phyloP scores from a whole-genome alignment of 2,797 vertebrate species.

The Pseudochaenichthys georgianus region DNA sequence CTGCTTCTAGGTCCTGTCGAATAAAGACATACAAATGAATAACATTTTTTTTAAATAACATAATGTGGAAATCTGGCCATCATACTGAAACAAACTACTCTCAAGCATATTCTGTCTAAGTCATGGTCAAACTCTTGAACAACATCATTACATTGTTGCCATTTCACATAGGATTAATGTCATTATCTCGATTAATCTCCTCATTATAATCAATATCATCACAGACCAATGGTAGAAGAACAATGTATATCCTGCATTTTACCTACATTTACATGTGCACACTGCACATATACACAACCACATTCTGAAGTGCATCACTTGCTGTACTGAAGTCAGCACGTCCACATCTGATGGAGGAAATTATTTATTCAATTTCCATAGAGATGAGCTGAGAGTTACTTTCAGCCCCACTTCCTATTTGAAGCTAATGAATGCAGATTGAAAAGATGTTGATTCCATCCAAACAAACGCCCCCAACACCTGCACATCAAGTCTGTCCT shows the following conservation, averaged over 20 bases:
- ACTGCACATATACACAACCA: neutral
- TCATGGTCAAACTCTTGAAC: slow-evolving; percentile 21
- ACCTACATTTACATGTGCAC: neutral
- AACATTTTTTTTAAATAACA: no score
- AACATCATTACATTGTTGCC: slow-evolving; percentile 31
- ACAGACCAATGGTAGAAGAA: slow-evolving; percentile 29
- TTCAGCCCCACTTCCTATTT: slow-evolving; percentile 64
- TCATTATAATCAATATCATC: slow-evolving; percentile 53
- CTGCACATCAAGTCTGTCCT: slow-evolving; percentile 65
- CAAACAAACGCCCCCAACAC: slow-evolving; percentile 68
- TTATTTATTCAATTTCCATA: slow-evolving; percentile 76
- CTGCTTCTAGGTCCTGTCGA: no score
- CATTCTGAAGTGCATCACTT: slow-evolving; percentile 11
- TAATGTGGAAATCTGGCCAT: neutral
- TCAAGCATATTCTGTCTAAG: neutral
- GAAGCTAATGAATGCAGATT: slow-evolving; percentile 77
- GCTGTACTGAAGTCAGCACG: slow-evolving; percentile 27
- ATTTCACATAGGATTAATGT: slow-evolving; percentile 19
- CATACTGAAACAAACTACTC: slow-evolving; percentile 2
- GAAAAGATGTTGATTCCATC: slow-evolving; percentile 70
- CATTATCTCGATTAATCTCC: slow-evolving; percentile 33
- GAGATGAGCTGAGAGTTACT: slow-evolving; percentile 74
- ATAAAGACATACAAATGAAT: no score
- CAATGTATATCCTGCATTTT: slow-evolving; percentile 13
- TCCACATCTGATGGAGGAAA: slow-evolving; percentile 61